These are phyloP conservation scores for Thalpophila matura DNA, from an alignment of 2,888 invertebrate species.

Conservation along the genomic window DNA sequence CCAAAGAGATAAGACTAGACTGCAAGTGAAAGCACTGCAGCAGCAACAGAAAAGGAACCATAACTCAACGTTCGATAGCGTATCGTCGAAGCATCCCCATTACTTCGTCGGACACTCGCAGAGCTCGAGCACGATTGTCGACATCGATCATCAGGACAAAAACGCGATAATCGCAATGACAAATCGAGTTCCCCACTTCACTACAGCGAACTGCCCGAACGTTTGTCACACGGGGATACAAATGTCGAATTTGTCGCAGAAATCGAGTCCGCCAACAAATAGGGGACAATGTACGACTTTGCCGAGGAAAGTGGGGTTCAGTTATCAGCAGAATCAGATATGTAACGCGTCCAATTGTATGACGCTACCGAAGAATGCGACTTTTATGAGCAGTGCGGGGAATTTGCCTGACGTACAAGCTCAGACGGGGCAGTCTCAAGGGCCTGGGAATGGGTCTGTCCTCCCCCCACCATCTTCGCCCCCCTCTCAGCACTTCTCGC, in stretches of 20 bases:
- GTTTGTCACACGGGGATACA: conserved; percentile 92
- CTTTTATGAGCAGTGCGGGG: conserved; percentile 84
- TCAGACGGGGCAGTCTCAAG: conserved; percentile 84
- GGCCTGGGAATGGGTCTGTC: conserved; percentile 83
- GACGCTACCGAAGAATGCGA: conserved; percentile 92
- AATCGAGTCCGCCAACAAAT: conserved; percentile 84
- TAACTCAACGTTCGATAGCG: conserved; percentile 90
- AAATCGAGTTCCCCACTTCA: conserved; percentile 87
- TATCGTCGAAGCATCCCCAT: conserved; percentile 94
- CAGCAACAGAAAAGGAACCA: conserved; percentile 93
- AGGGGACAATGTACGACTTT: conserved; percentile 87
- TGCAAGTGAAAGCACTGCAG: conserved; percentile 94
- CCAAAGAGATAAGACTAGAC: conserved; percentile 94
- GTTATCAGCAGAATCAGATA: conserved; percentile 85
- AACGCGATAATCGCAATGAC: conserved; percentile 89
- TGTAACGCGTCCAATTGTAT: conserved; percentile 89
- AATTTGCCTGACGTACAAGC: conserved; percentile 89
- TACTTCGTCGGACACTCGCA: conserved; percentile 95
- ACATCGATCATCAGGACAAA: conserved; percentile 95
- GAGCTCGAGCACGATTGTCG: conserved; percentile 95
- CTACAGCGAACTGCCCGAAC: conserved; percentile 87
- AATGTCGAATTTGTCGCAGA: conserved; percentile 86
- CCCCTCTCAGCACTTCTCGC: conserved; percentile 83
- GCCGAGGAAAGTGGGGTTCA: conserved; percentile 88
- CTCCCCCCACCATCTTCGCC: conserved; percentile 82